Conservation (phyloP, 2,888 invertebrate genomes). For the Morinoia aosen region DNA sequence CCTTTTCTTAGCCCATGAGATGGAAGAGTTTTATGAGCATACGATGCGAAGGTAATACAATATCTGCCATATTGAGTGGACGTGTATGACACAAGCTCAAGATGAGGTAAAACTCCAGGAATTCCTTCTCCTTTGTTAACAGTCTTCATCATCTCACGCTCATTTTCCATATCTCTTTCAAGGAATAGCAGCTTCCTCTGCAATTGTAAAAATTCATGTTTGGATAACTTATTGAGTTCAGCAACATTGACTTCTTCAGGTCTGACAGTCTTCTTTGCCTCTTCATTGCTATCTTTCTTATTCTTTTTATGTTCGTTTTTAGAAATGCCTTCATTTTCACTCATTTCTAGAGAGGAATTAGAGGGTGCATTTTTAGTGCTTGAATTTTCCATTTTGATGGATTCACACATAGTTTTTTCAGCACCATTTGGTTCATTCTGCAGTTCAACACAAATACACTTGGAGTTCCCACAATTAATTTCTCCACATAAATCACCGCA, state of each 20-base stretch:
- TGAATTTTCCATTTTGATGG: background rate
- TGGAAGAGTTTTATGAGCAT: background rate
- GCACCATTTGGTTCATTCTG: background rate
- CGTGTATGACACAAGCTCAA: background rate
- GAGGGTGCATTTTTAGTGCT: background rate
- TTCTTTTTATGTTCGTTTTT: background rate
- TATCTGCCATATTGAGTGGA: background rate
- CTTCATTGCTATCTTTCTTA: background rate
- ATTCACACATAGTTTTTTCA: background rate
- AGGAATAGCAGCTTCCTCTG: background rate
- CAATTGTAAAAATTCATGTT: background rate
- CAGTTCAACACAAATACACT: background rate
- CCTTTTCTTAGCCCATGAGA: conserved; percentile 26
- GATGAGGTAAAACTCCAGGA: background rate
- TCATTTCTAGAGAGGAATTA: background rate
- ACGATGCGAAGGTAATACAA: conserved; percentile 5
- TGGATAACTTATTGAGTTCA: background rate
- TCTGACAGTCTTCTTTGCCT: background rate
- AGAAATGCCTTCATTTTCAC: background rate
- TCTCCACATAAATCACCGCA: no score
- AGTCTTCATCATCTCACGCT: background rate
- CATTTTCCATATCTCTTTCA: conserved; percentile 28
- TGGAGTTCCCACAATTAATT: background rate
- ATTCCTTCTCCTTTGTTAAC: conserved; percentile 24
- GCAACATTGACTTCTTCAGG: background rate